Base-by-base conservation (phyloP, 2,113 vertebrate genomes). In the Chamaetylas fuelleborni region DNA sequence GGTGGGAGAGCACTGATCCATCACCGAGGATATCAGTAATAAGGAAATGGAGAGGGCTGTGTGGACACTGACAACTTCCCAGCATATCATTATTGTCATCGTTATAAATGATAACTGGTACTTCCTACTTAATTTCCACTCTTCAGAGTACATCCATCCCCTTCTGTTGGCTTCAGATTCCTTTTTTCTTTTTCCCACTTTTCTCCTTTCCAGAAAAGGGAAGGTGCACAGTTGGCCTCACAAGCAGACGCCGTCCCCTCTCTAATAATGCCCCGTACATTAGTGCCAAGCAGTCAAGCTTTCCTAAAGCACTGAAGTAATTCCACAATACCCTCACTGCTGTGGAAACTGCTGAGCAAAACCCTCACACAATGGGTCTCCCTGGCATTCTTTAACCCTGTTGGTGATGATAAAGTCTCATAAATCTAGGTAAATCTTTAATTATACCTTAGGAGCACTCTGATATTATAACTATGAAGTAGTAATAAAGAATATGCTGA, bases 401-500 rank as follows among this genome's bases (percentile, higher is more conserved):
- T 97, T 97, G 97, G 96, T 95, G 96, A 97, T 96, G 97, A 95
- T 97, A 97, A 97, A 97, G 96, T 94, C 97, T 95, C 98, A 97
- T 98, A 98, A 97, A 98, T 98, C 98, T 97, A 93, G 88, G 96
- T 87, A 97, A 97, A 97, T 95, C 97, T 98, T 98, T 97, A 98
- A 98, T 98, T 97, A 97, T 64, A 79, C 97, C 96, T 97, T 93
- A 85, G 58, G 94, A 98, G 81, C 94, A 91, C 93, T 95, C 87
- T 9, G 82, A 95, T 96, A 94, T 97, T 97, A 95, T 93, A 91
- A 95, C 92, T 91, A 95, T 91, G 95, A 97, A 96, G 96, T 42
- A 94, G 95, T 90, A 97, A 96, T 97, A 98, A 98, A 97, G 96
- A 97, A 93, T 91, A 94, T 28, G 31, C 96, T 96, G 95, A 94